phyloP scores from a whole-genome alignment of 2,888 invertebrate species.

The Drosophila tanythrix region DNA sequence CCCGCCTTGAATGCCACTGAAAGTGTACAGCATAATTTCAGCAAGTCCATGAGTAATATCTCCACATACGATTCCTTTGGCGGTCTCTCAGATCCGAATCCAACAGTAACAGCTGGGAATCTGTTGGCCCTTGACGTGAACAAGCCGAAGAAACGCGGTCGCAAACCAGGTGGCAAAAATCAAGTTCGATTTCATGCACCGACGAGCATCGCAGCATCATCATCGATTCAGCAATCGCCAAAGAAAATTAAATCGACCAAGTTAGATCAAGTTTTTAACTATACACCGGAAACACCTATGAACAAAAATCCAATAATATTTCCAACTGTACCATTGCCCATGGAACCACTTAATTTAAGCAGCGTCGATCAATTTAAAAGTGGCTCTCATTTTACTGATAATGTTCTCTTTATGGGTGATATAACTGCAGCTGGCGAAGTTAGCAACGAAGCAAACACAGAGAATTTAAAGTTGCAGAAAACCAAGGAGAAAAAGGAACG shows the following conservation, averaged over 20 bases:
- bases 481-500: constrained; percentile 74
- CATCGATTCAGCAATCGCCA: constrained; percentile 7
- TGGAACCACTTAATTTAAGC: constrained; percentile 58
- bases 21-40: background rate
- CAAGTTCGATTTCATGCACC: constrained; percentile 46
- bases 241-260: constrained; percentile 33
- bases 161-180: constrained; percentile 83
- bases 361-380: constrained; percentile 34
- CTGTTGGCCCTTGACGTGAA: constrained; percentile 22
- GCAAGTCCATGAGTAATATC: constrained; percentile 9
- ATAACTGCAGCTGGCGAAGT: background rate
- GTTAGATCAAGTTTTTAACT: background rate
- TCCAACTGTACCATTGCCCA: background rate
- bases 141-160: constrained; percentile 82
- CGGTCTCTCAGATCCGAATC: background rate
- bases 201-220: constrained; percentile 7
- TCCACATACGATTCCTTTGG: constrained; percentile 10
- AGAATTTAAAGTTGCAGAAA: constrained; percentile 25
- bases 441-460: background rate
- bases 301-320: background rate
- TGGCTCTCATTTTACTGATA: background rate
- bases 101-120: constrained; percentile 5
- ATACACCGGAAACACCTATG: constrained; percentile 3
- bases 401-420: background rate
- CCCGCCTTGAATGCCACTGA: constrained; percentile 32